These are phyloP conservation scores for Syrista parreyssii DNA, from an alignment of 2,888 invertebrate species.

Conservation along the genomic window DNA sequence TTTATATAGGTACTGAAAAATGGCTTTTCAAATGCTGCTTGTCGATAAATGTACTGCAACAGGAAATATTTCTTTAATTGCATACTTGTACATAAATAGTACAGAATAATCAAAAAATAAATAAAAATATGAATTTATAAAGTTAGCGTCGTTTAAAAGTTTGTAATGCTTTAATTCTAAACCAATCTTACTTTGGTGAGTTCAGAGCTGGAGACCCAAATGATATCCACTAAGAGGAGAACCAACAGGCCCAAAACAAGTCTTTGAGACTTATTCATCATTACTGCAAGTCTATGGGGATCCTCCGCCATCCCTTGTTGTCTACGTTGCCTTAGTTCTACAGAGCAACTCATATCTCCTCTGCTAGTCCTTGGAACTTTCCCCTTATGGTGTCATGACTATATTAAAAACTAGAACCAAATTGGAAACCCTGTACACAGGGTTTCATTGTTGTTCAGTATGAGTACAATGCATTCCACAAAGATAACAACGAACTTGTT, in stretches of 20 bases:
- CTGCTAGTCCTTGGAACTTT: neutral
- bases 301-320: conserved; percentile 63
- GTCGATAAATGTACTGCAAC: conserved; percentile 82
- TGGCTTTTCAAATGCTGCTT: conserved; percentile 90
- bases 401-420: neutral
- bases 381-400: neutral
- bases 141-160: neutral
- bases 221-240: conserved; percentile 89
- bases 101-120: conserved; percentile 3
- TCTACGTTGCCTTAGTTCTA: conserved; percentile 60
- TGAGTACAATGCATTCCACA: neutral
- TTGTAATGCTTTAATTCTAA: neutral
- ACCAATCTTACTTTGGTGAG: conserved; percentile 83
- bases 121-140: neutral
- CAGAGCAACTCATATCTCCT: conserved; percentile 58
- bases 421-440: neutral
- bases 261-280: conserved; percentile 76
- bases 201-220: conserved; percentile 97
- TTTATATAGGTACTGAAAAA: conserved; percentile 96
- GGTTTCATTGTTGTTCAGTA: neutral
- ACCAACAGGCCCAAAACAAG: conserved; percentile 88
- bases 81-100: neutral
- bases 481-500: too few species aligned
- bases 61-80: neutral
- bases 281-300: conserved; percentile 62